Evolutionary conservation across 2,797 vertebrate genomes (phyloP).

Genomic region (Enteromius fasciolatus): DNA sequence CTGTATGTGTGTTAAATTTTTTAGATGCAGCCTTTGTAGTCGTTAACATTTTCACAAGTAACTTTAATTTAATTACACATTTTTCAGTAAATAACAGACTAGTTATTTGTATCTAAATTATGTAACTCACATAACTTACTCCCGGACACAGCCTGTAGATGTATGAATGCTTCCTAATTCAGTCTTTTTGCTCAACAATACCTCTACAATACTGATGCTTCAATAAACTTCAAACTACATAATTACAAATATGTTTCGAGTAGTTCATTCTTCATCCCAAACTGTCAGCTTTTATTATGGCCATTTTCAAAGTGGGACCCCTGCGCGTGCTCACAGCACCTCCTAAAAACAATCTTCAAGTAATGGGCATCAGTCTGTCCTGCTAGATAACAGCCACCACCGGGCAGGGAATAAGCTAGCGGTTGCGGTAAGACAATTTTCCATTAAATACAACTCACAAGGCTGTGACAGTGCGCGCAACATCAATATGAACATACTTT

Average conservation of each 20-base stretch:
- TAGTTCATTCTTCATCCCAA: neutral
- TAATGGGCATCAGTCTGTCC: slow-evolving; percentile 9
- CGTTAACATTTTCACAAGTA: neutral
- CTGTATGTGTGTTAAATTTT: neutral
- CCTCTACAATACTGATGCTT: neutral
- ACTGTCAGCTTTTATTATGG: neutral
- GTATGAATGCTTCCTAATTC: neutral
- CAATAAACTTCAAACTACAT: neutral
- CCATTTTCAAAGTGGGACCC: neutral
- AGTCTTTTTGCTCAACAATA: neutral
- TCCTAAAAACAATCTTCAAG: slow-evolving; percentile 7
- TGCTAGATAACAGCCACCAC: neutral
- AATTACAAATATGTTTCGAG: neutral
- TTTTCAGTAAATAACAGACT: neutral
- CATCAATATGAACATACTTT: neutral
- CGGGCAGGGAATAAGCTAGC: neutral
- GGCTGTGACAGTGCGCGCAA: neutral
- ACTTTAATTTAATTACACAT: neutral
- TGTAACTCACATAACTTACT: neutral
- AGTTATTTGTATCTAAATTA: neutral
- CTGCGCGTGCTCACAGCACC: slow-evolving; percentile 23
- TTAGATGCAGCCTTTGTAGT: neutral
- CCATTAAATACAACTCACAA: neutral
- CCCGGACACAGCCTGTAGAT: neutral
- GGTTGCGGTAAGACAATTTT: slow-evolving; percentile 12